Percentiles rank a stretch among this genome's conserved stretches.
Evolutionary conservation across 2,113 vertebrate genomes (phyloP).

Genomic region (Muntiacus reevesi): DNA sequence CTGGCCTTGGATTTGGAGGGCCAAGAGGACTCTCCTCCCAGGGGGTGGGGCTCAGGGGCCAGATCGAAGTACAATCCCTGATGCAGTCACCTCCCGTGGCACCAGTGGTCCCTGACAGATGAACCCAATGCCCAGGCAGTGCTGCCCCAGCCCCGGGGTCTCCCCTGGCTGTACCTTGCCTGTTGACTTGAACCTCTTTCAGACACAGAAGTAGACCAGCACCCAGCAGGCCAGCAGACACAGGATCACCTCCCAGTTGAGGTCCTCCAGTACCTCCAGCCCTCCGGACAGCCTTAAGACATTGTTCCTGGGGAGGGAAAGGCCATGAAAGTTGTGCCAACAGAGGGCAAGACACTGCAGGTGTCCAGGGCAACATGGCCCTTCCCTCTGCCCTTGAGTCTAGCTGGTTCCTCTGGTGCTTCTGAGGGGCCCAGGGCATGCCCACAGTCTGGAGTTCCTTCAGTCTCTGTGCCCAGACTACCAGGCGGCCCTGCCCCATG

Average conservation of each 20-base stretch:
- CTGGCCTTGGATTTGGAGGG: too few relatives aligned
- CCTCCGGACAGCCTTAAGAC: constrained; percentile 62
- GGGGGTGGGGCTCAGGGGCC: too few relatives aligned
- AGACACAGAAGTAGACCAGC: too few relatives aligned
- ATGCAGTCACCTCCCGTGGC: too few relatives aligned
- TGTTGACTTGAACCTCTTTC: constrained; percentile 85
- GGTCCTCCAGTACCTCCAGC: too few relatives aligned
- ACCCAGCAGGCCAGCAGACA: too few relatives aligned
- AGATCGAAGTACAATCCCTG: too few relatives aligned
- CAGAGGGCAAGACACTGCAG: neutral
- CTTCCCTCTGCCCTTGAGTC: fast-evolving
- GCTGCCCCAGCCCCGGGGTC: neutral
- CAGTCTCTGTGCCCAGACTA: neutral
- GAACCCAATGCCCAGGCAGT: too few relatives aligned
- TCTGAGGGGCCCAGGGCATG: neutral
- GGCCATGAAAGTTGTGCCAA: neutral
- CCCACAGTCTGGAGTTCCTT: fast-evolving
- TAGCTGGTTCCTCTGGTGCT: neutral
- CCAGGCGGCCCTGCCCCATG: neutral
- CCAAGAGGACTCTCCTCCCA: too few relatives aligned
- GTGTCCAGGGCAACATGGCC: too few relatives aligned
- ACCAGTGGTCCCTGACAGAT: too few relatives aligned
- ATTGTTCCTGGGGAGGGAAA: constrained; percentile 28
- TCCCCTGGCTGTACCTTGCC: constrained; percentile 85
- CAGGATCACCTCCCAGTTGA: too few relatives aligned